These are phyloP conservation scores for Liopterus haemorrhoidalis DNA, from an alignment of 2,888 invertebrate genomes.

Conservation along the genomic window DNA sequence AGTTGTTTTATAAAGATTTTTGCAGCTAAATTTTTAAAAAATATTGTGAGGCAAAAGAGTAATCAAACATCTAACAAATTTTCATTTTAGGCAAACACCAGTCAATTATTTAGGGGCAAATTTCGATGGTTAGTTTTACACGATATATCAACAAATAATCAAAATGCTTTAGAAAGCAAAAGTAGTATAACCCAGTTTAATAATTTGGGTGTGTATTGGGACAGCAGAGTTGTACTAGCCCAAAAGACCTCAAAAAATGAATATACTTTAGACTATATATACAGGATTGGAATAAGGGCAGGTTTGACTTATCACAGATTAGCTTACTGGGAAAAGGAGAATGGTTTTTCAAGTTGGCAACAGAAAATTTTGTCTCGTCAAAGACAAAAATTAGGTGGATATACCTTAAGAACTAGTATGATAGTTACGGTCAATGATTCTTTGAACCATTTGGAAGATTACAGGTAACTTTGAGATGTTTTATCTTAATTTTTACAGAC, in stretches of 20 bases:
- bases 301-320: no score
- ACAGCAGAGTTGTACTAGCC: conserved; percentile 7
- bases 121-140: no score
- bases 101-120: no score
- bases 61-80: no score
- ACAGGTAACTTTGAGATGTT: conserved; percentile 21
- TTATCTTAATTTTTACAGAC: background rate
- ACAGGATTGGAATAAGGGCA: no score
- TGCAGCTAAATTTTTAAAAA: no score
- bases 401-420: conserved; percentile 11
- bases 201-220: background rate
- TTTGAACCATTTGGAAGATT: conserved; percentile 40
- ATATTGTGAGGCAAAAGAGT: no score
- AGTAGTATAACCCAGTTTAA: background rate
- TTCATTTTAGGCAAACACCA: no score
- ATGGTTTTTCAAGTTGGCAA: background rate
- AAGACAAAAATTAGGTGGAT: conserved; percentile 17
- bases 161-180: background rate
- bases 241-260: conserved; percentile 1
- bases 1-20: no score
- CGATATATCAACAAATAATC: conserved; percentile 1
- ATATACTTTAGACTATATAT: conserved; percentile 3
- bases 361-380: conserved; percentile 16
- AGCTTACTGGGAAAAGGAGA: background rate
- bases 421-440: conserved; percentile 37